phyloP scores from a whole-genome alignment of 2,113 vertebrate genomes.

The Chiloscyllium plagiosum region DNA sequence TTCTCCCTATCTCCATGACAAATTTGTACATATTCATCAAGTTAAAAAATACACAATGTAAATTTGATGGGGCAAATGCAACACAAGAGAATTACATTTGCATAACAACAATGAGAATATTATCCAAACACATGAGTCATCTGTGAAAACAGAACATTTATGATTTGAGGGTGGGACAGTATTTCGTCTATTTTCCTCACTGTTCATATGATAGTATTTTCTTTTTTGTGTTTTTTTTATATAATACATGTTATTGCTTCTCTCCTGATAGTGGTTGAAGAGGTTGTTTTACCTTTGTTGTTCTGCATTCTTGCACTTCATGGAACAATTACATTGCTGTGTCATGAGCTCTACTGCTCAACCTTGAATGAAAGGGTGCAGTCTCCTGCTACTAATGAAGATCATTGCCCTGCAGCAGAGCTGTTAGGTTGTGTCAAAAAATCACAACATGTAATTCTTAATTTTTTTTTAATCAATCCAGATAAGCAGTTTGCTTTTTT shows the following conservation, averaged over 20 bases:
- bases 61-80: neutral
- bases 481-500: neutral
- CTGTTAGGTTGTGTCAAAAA: constrained; percentile 1
- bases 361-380: constrained; percentile 25
- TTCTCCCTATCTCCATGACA: too few species aligned
- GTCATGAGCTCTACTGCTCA: neutral
- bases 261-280: neutral
- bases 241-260: neutral
- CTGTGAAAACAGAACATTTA: neutral
- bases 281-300: neutral
- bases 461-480: neutral
- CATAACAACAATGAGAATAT: neutral
- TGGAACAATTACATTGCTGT: neutral
- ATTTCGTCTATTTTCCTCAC: neutral
- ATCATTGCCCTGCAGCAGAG: neutral
- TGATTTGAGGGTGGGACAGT: neutral
- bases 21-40: too few species aligned
- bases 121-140: neutral
- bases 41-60: neutral
- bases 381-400: constrained; percentile 33
- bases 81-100: neutral
- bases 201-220: neutral
- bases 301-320: constrained; percentile 30
- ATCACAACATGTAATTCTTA: neutral
- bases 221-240: neutral